Conservation (phyloP, 2,888 invertebrate species). For the Itoplectis maculator region DNA sequence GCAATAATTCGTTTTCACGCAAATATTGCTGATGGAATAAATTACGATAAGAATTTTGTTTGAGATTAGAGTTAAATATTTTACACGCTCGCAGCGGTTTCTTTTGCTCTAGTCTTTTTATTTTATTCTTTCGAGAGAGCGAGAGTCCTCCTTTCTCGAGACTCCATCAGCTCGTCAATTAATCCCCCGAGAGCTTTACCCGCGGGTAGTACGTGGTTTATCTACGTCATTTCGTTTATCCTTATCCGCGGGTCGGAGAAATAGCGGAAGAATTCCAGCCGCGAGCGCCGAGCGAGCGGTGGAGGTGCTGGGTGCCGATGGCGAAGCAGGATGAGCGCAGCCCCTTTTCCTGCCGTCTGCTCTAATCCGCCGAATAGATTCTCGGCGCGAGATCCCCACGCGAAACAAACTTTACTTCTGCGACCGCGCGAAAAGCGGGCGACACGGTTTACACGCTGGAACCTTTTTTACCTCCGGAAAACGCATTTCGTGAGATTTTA, state of each 20-base stretch:
- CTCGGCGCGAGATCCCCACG: slow-evolving; percentile 10
- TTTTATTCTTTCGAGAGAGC: too few relatives aligned
- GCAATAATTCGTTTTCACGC: too few relatives aligned
- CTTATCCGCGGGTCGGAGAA: slow-evolving; percentile 39
- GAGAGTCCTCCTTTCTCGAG: slow-evolving; percentile 6
- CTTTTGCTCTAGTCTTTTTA: too few relatives aligned
- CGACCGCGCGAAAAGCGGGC: not conserved
- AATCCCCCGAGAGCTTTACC: slow-evolving; percentile 37
- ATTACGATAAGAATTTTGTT: too few relatives aligned
- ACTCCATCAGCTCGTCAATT: slow-evolving; percentile 37
- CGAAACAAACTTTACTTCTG: slow-evolving; percentile 18
- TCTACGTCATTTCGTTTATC: slow-evolving; percentile 35
- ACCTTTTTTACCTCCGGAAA: too few relatives aligned
- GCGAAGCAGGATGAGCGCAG: not conserved
- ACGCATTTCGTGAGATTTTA: too few relatives aligned
- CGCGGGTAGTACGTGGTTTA: slow-evolving; percentile 30
- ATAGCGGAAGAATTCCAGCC: not conserved
- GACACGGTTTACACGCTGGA: not conserved
- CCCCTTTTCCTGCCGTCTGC: not conserved
- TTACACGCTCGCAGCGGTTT: not conserved
- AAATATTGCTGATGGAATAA: too few relatives aligned
- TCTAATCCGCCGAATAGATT: slow-evolving; percentile 44
- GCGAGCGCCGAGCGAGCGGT: not conserved
- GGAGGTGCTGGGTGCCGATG: slow-evolving; percentile 21
- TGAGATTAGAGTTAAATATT: not conserved